Evolutionary conservation across 1,140 invertebrate genomes (phyloP), one percentile per base, ranked within the genome.

Genomic region (Manduca sexta): DNA sequence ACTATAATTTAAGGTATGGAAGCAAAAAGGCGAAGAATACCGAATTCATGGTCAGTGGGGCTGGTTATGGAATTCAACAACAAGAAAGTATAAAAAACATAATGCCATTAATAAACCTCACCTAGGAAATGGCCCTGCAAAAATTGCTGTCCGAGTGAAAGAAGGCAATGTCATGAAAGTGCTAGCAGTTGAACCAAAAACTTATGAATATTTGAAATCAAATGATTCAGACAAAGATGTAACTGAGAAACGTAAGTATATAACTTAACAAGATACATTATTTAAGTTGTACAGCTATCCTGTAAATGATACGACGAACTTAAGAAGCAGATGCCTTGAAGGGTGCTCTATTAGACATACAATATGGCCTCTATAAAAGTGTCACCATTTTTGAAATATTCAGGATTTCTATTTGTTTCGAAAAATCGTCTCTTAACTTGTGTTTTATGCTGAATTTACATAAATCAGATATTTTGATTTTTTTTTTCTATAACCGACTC

Each of bases 21-120:
- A 99, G 74, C 96, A 98, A 85, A 98, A 97, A 86, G 98, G 97
- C 4, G 98, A 99, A 84, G 97, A 99, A 71, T 99, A 98, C 76
- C 88, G 98, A 59, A 92, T 98, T 15, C 96, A 97, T 67, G 96
- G 96, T 0, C 93, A 96, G 64, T 97, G 96, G 91, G 97, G 97
- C 5, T 99, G 97, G 97, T 75, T 94, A 10, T 99, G 97, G 97
- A 87, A 96, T 18, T 94, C 95, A 0, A 79, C 90, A 1, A 91
- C 90, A 47, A 86, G 91, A 52, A 87, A 86, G 65, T 80, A 69
- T 56, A 84, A 85, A 58, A 85, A 79, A 47, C 63, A 74, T 40
- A 63, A 62, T 45, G 35, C 51, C 18, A 76, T 52, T 50, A 17
- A 47, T 2, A 89, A 89, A 59, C 62, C 88, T 16, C 91, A 91